These are phyloP conservation scores for Bufotes viridis DNA, from an alignment of 2,797 vertebrate genomes.

Conservation along the genomic window DNA sequence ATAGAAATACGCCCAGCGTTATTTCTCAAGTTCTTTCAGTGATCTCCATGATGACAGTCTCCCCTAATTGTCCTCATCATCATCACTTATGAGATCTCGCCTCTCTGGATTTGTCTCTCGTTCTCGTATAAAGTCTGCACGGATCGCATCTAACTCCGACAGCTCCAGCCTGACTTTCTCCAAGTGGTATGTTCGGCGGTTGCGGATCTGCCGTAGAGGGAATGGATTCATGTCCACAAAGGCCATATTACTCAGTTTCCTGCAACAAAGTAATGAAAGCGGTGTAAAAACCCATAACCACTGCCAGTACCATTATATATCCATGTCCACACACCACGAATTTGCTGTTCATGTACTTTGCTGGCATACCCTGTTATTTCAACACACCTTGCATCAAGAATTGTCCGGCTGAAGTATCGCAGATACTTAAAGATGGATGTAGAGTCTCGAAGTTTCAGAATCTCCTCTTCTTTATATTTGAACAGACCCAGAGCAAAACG, in stretches of 20 bases:
- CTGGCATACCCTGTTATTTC: no score
- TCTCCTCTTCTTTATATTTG: conserved; percentile 96
- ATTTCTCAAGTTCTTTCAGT: conserved; percentile 1
- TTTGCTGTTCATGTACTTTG: background rate
- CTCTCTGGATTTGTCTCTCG: conserved; percentile 84
- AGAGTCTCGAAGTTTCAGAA: conserved; percentile 89
- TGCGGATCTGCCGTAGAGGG: conserved; percentile 93
- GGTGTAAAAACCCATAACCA: background rate
- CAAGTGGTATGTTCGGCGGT: conserved; percentile 89
- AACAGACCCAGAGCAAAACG: conserved; percentile 93
- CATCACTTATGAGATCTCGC: conserved; percentile 89
- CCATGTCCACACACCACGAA: background rate
- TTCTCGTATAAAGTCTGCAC: conserved; percentile 92
- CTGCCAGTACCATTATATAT: background rate
- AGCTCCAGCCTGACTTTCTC: conserved; percentile 97
- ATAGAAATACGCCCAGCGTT: conserved; percentile 51
- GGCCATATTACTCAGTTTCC: conserved; percentile 90
- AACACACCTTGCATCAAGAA: conserved; percentile 89
- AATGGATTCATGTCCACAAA: conserved; percentile 98
- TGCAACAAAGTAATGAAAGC: conserved; percentile 65
- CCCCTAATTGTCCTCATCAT: conserved; percentile 88
- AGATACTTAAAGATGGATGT: conserved; percentile 97
- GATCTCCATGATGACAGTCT: background rate
- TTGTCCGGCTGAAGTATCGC: conserved; percentile 88
- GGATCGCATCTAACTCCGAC: conserved; percentile 92